phyloP scores from a whole-genome alignment of 1,140 invertebrate genomes.

The fruit fly (Drosophila melanogaster) region DNA sequence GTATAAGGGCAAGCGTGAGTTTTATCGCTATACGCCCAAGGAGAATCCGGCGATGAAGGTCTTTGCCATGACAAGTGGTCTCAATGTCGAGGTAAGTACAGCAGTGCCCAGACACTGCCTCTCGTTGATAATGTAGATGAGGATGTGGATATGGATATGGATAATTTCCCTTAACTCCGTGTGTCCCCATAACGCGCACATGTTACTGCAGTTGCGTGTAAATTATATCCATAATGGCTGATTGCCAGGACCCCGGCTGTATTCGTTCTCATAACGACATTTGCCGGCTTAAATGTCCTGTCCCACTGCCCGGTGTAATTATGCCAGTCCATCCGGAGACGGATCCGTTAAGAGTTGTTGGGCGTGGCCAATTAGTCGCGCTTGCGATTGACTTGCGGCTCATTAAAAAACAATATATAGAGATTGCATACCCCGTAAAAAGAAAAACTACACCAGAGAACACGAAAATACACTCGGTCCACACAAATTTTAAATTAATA shows the following conservation, averaged over 20 bases:
- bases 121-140: no score
- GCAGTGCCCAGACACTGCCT: background rate
- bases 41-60: slow-evolving; percentile 88
- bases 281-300: slow-evolving; percentile 42
- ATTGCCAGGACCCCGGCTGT: slow-evolving; percentile 47
- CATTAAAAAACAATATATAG: slow-evolving; percentile 83
- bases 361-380: slow-evolving; percentile 71
- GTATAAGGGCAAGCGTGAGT: slow-evolving; percentile 89
- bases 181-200: slow-evolving; percentile 65
- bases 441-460: slow-evolving; percentile 5
- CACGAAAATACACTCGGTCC: background rate
- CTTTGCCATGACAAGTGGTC: slow-evolving; percentile 87
- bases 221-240: slow-evolving; percentile 81
- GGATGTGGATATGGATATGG: background rate
- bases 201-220: slow-evolving; percentile 75
- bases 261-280: slow-evolving; percentile 53
- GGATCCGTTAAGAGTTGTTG: slow-evolving; percentile 50
- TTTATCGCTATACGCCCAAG: slow-evolving; percentile 89
- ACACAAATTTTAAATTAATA: no score
- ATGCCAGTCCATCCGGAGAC: slow-evolving; percentile 54
- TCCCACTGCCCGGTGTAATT: slow-evolving; percentile 65
- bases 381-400: slow-evolving; percentile 80
- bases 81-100: slow-evolving; percentile 90
- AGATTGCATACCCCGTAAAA: slow-evolving; percentile 58
- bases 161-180: slow-evolving; percentile 1